Evolutionary conservation across 1,140 invertebrate species (phyloP).

Genomic region (Diachasmimorpha longicaudata): DNA sequence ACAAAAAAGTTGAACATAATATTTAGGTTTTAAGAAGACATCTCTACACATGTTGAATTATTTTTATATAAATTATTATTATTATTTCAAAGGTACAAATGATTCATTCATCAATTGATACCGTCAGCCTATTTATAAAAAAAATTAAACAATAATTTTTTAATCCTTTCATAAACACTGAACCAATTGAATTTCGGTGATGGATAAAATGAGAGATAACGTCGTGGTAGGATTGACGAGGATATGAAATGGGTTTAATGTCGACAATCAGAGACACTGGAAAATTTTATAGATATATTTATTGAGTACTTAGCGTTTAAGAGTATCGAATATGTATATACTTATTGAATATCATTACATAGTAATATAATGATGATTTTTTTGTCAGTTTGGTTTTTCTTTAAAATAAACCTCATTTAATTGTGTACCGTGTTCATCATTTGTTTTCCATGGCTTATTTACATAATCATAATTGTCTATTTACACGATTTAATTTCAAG

Average conservation of each 20-base stretch:
- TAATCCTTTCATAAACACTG: too few species aligned
- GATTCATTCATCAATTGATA: too few species aligned
- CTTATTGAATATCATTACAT: slow-evolving; percentile 59
- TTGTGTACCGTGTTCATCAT: slow-evolving; percentile 40
- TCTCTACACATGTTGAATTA: too few species aligned
- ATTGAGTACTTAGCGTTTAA: slow-evolving; percentile 63
- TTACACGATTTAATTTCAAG: slow-evolving; percentile 33
- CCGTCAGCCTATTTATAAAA: too few species aligned
- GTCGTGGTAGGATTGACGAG: slow-evolving; percentile 45
- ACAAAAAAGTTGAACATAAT: too few species aligned
- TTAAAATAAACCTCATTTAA: slow-evolving; percentile 57
- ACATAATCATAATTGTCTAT: slow-evolving; percentile 48
- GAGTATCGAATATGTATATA: slow-evolving; percentile 61
- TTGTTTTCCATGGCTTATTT: slow-evolving; percentile 45
- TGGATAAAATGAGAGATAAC: slow-evolving; percentile 28
- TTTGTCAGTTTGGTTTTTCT: not conserved
- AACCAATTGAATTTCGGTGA: not conserved
- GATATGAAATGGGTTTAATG: slow-evolving; percentile 44
- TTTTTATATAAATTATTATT: too few species aligned
- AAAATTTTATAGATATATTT: slow-evolving; percentile 63
- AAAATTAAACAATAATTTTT: too few species aligned
- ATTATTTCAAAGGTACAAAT: too few species aligned
- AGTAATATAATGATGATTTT: slow-evolving; percentile 47
- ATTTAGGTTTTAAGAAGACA: too few species aligned
- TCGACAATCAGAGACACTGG: slow-evolving; percentile 59